Percentiles rank a stretch among this genome's conserved stretches.
phyloP scores from a whole-genome alignment of 2,888 invertebrate species.

The Orchesellides sinensis region DNA sequence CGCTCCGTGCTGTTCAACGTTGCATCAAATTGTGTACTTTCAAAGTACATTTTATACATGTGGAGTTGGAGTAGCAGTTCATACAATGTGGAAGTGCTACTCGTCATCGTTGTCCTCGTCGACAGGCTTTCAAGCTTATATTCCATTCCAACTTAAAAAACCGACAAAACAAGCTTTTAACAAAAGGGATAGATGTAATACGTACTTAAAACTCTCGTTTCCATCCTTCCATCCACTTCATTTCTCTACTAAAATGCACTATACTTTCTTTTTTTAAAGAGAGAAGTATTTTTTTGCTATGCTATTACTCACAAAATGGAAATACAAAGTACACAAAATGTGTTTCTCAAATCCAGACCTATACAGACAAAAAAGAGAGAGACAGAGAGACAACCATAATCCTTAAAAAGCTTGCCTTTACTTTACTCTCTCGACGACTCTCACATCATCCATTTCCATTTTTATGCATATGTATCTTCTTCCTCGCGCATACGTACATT shows the following conservation, averaged over 20 bases:
- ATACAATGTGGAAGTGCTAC: not conserved
- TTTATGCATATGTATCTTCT: not conserved
- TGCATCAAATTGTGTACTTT: not conserved
- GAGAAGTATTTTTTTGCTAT: too few relatives aligned
- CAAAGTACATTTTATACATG: too few relatives aligned
- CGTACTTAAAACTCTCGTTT: constrained; percentile 23
- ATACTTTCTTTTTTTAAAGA: constrained; percentile 1
- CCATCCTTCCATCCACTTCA: not conserved
- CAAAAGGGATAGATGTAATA: constrained; percentile 11
- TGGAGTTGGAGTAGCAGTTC: not conserved
- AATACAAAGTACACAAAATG: not conserved
- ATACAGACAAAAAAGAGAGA: not conserved
- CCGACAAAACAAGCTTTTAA: constrained; percentile 13
- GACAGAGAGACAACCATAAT: not conserved
- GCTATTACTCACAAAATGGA: not conserved
- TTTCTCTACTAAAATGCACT: not conserved
- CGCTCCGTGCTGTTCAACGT: not conserved
- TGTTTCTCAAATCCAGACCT: not conserved
- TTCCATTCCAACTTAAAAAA: constrained; percentile 14
- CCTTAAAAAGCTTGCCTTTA: not conserved
- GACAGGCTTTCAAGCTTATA: not conserved
- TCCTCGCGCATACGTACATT: too few relatives aligned
- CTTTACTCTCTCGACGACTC: not conserved
- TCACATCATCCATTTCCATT: not conserved
- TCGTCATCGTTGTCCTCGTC: constrained; percentile 6